Evolutionary conservation across 2,797 vertebrate species (phyloP), one percentile per base, ranked within the genome.

Genomic region (Sciurus carolinensis): DNA sequence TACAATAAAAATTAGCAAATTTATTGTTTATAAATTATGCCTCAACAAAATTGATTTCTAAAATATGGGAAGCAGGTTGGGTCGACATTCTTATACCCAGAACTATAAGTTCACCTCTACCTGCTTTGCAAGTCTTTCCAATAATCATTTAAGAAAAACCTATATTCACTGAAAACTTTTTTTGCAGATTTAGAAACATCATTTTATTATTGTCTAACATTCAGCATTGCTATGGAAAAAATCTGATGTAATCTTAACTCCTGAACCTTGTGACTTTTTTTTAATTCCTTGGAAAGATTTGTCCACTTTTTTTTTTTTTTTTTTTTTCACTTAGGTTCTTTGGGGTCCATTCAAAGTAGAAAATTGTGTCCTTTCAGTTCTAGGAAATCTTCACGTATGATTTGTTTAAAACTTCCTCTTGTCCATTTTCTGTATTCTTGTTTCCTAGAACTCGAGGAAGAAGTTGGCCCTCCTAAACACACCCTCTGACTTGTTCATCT

Each of bases 11-110:
- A 85, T 44, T 11, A 91, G 22, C 5, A 17, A 76, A 76, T 72
- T 36, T 87, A 30, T 59, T 66, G 12, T 30, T 39, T 18, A 36
- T 64, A 64, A 91, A 50, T 66, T 28, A 62, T 11, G 62, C 4
- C 66, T 39, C 87, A 91, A 76, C 33, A 54, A 95, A 95, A 13
- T 50, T 80, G 59, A 69, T 69, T 93, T 90, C 73, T 47, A 39
- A 84, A 69, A 87, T 36, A 22, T 10, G 84, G 69, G 33, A 85
- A 72, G 7, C 14, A 36, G 30, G 52, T 57, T 80, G 50, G 13
- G 10, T 50, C 2, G 7, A 36, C 1, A 47, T 17, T 14, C 26
- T 87, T 47, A 80, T 4, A 57, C 7, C 24, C 69, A n/a, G 15
- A 59, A 59, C 36, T 20, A 84, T 0, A 33, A 64, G 20, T 71